A percentile compares a stretch with the other conserved stretches of the same genome.
phyloP scores from a whole-genome alignment of 2,888 invertebrate species.

The Patella ulyssiponensis region DNA sequence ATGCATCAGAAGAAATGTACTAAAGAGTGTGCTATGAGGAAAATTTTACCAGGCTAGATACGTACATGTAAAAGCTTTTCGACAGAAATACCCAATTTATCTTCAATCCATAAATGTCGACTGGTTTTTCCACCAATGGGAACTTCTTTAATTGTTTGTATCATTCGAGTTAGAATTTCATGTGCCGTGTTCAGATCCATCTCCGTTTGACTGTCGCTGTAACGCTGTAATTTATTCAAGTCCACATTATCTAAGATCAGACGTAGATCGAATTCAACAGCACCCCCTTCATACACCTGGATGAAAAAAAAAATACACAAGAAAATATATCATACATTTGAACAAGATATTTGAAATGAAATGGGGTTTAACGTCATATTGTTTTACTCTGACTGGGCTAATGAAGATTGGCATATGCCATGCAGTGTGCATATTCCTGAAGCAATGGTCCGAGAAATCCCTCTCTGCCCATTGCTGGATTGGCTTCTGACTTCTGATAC shows the following conservation, averaged over 20 bases:
- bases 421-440: too few species aligned
- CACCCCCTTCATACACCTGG: neutral
- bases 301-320: neutral
- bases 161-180: constrained; percentile 16
- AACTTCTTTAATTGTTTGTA: constrained; percentile 1
- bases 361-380: too few species aligned
- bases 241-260: neutral
- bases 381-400: too few species aligned
- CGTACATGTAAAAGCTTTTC: constrained; percentile 10
- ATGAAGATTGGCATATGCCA: too few species aligned
- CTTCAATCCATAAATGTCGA: constrained; percentile 15
- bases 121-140: neutral
- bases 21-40: neutral
- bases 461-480: too few species aligned
- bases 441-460: too few species aligned
- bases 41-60: too few species aligned
- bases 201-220: constrained; percentile 10
- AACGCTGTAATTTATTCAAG: neutral
- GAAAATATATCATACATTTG: neutral
- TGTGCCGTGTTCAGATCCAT: constrained; percentile 4
- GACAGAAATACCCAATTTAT: neutral
- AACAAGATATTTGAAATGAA: too few species aligned
- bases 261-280: neutral
- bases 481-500: too few species aligned
- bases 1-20: neutral